These are phyloP conservation scores for Euplagia quadripunctaria DNA, from an alignment of 2,888 invertebrate species.

Conservation along the genomic window DNA sequence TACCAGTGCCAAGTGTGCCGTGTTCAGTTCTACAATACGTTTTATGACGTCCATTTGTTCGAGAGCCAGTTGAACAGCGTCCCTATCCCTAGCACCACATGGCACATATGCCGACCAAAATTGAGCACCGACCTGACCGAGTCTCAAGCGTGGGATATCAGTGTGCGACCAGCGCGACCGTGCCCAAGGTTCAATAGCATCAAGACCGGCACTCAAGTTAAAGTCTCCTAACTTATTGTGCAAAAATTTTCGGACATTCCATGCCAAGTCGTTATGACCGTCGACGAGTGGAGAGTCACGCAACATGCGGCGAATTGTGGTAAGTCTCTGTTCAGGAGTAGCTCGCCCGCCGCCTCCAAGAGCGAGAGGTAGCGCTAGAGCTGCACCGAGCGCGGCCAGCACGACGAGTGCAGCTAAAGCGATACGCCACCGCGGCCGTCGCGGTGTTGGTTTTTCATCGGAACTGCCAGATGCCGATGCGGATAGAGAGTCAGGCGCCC, in stretches of 20 bases:
- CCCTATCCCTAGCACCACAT: conserved; percentile 93
- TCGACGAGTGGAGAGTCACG: conserved; percentile 91
- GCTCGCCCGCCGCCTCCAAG: conserved; percentile 82
- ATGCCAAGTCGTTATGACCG: conserved; percentile 95
- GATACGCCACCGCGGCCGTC: conserved; percentile 86
- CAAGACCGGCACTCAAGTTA: conserved; percentile 89
- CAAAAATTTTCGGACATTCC: conserved; percentile 95
- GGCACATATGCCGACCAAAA: conserved; percentile 97
- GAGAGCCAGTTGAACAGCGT: conserved; percentile 94
- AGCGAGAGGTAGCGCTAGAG: conserved; percentile 87
- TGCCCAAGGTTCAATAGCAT: conserved; percentile 93
- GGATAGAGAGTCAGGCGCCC: conserved; percentile 83
- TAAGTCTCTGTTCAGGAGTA: conserved; percentile 89
- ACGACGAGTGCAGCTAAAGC: conserved; percentile 88
- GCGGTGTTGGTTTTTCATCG: conserved; percentile 83
- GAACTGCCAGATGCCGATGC: conserved; percentile 84
- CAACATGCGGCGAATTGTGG: conserved; percentile 89
- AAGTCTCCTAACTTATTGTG: conserved; percentile 92
- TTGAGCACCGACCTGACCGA: conserved; percentile 96
- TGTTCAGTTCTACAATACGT: conserved; percentile 90
- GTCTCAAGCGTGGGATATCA: conserved; percentile 94
- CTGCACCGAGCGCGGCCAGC: conserved; percentile 87
- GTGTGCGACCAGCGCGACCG: conserved; percentile 97
- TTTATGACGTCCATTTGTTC: conserved; percentile 96
- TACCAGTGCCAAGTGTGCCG: conserved; percentile 91